Evolutionary conservation across 2,113 vertebrate species (phyloP), one percentile per base, ranked within the genome.

Genomic region (Silurus meridionalis): DNA sequence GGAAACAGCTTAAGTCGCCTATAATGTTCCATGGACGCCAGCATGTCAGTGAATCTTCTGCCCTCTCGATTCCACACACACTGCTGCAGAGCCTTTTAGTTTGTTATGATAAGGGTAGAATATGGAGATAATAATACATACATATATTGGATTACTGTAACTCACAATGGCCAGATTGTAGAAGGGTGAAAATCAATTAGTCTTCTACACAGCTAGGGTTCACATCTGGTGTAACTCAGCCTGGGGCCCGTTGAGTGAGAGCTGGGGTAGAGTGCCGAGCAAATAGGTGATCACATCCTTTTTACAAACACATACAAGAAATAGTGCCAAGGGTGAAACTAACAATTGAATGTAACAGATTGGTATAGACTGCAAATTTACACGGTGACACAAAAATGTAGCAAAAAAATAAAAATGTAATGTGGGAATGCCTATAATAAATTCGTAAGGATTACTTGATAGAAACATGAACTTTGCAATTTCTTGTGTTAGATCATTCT

Each of bases 201-300:
- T 94, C 92, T 90, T 95, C 93, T 92, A 92, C 94, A 94, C 94
- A 92, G 94, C 93, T 90, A 95, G 94, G 90, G 90, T 88, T 87
- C 94, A 97, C 97, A 98, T 98, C 97, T 98, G 97, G 96, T 95
- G 96, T 93, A 95, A 95, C 93, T 97, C 95, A 93, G 89, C 86
- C 88, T 58, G 58, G 46, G 86, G 87, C 84, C 57, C 71, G 94
- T 92, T 90, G 93, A 94, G 93, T 94, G 94, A 93, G 94, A 94
- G 89, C 6, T 25, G 74, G 88, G 92, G 92, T 92, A 90, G 52
- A 61, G 91, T 89, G 93, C 69, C 93, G 88, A 94, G 96, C 95
- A 95, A 95, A 95, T 96, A 97, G 96, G 96, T 97, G 96, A 96
- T 95, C 25, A 83, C 37, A 66, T 57, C 87, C 71, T 63, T 83